Evolutionary conservation across 2,888 invertebrate species (phyloP).

Genomic region (Drosophila quinaria): DNA sequence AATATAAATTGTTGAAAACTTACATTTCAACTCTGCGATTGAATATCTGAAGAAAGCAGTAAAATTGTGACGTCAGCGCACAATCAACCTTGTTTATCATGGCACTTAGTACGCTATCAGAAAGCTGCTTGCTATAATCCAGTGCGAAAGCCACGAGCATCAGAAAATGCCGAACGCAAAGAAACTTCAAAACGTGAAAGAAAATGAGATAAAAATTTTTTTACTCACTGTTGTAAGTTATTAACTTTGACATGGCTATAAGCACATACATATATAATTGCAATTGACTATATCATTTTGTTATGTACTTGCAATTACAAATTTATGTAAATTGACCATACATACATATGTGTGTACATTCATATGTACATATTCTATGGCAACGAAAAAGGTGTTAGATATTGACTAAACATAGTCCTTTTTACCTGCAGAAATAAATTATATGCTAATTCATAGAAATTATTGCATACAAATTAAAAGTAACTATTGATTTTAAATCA

Average conservation of each 20-base stretch:
- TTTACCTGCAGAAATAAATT: background rate
- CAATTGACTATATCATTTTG: background rate
- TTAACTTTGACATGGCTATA: background rate
- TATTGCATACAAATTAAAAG: background rate
- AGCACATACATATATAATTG: no score
- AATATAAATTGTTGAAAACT: background rate
- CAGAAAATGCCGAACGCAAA: slow-evolving; percentile 2
- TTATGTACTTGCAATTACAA: background rate
- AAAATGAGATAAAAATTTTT: background rate
- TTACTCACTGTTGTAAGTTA: background rate
- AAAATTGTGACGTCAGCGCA: slow-evolving; percentile 47
- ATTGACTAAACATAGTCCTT: background rate
- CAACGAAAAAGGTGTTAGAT: background rate
- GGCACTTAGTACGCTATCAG: background rate
- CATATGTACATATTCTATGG: background rate
- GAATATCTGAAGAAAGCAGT: background rate
- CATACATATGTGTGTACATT: background rate
- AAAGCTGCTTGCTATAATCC: slow-evolving; percentile 51
- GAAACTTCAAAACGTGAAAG: background rate
- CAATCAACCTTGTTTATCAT: slow-evolving; percentile 31
- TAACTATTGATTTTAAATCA: background rate
- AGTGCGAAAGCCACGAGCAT: slow-evolving; percentile 8
- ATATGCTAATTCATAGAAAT: background rate
- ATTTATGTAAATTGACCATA: background rate
- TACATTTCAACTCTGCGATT: background rate